These are phyloP conservation scores for Excalfactoria chinensis DNA, from an alignment of 2,113 vertebrate genomes.

Conservation along the genomic window DNA sequence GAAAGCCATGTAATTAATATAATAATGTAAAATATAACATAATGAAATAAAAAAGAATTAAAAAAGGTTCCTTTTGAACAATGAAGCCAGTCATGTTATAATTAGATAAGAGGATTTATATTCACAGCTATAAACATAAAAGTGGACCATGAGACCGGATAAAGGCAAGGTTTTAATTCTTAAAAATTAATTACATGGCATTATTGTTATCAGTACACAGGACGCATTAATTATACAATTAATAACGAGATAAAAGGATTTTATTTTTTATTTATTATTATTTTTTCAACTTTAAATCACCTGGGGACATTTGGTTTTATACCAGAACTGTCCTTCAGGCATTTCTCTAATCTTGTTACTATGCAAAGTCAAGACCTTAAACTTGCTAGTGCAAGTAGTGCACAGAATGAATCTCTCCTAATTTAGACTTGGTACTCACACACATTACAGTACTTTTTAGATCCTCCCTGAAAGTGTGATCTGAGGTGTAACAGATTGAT, in stretches of 20 bases:
- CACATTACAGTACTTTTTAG: constrained; percentile 47
- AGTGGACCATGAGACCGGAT: constrained; percentile 80
- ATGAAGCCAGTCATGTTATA: constrained; percentile 83
- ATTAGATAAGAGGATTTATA: constrained; percentile 87
- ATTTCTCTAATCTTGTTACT: constrained; percentile 81
- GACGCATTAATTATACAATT: constrained; percentile 87
- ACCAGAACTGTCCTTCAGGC: constrained; percentile 79
- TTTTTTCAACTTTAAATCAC: constrained; percentile 71
- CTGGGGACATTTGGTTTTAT: constrained; percentile 74
- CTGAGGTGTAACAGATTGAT: constrained; percentile 73
- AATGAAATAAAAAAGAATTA: constrained; percentile 78
- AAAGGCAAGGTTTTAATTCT: constrained; percentile 84
- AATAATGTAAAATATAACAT: constrained; percentile 79
- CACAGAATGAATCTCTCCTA: constrained; percentile 69
- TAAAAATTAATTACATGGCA: constrained; percentile 87
- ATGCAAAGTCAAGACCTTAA: constrained; percentile 80
- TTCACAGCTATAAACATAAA: constrained; percentile 82
- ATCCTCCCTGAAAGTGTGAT: constrained; percentile 71
- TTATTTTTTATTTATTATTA: not conserved
- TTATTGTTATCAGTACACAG: constrained; percentile 86
- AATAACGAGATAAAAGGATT: constrained; percentile 80
- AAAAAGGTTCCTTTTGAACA: constrained; percentile 77
- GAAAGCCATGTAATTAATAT: constrained; percentile 76
- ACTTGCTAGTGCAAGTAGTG: constrained; percentile 64
- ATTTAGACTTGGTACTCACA: constrained; percentile 19